Evolutionary conservation across 2,888 invertebrate genomes (phyloP).

Genomic region (Rhimphoctona megacephalus): DNA sequence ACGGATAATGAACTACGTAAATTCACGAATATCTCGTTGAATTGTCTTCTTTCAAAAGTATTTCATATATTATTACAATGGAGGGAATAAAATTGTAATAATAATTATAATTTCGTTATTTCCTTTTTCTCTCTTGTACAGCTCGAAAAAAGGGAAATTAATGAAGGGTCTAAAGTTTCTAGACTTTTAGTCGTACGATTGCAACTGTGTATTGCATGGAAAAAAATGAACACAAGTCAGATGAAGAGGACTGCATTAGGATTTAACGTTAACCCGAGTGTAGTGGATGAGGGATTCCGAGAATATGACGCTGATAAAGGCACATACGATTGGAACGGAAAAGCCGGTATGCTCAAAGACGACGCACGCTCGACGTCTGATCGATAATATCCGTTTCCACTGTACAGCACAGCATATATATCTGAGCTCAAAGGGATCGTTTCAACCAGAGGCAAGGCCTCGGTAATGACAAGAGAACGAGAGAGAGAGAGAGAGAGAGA

Average conservation of each 20-base stretch:
- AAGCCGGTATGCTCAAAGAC: conserved; percentile 50
- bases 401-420: conserved; percentile 31
- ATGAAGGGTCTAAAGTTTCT: background rate
- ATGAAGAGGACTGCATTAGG: background rate
- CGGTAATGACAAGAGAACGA: background rate
- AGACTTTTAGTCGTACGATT: background rate
- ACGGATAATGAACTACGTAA: background rate
- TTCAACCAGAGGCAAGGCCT: conserved; percentile 17
- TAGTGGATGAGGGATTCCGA: conserved; percentile 14
- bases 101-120: background rate
- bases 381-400: conserved; percentile 65
- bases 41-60: background rate
- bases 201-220: too few relatives aligned
- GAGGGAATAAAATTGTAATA: background rate
- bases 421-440: conserved; percentile 48
- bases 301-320: conserved; percentile 42
- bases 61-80: background rate
- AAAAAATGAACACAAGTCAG: too few relatives aligned
- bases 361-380: conserved; percentile 50
- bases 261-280: conserved; percentile 13
- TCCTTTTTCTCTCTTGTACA: background rate
- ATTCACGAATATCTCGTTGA: background rate
- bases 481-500: background rate
- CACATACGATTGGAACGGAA: conserved; percentile 27
- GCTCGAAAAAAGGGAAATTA: background rate